These are phyloP conservation scores for Diaphora mendica DNA, from an alignment of 2,888 invertebrate species.

Conservation along the genomic window DNA sequence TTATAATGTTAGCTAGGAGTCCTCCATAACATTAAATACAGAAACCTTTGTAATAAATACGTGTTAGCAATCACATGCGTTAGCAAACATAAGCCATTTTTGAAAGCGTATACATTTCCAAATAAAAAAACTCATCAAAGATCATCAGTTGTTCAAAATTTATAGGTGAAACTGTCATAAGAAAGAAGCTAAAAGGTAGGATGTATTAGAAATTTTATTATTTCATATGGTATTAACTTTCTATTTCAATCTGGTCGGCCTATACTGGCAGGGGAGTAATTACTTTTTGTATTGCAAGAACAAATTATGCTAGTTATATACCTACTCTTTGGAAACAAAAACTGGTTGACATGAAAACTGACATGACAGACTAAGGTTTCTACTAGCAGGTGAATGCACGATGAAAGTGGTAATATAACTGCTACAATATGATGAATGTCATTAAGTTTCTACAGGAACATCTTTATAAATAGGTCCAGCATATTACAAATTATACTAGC, in stretches of 20 bases:
- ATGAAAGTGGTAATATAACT: conserved; percentile 2
- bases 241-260: conserved; percentile 40
- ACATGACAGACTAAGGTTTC: conserved; percentile 31
- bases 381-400: conserved; percentile 1
- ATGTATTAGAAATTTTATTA: conserved; percentile 51
- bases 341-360: conserved; percentile 41
- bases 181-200: conserved; percentile 42
- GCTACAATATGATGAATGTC: background rate
- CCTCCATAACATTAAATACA: background rate
- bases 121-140: conserved; percentile 15
- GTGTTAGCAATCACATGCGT: background rate
- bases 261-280: conserved; percentile 38
- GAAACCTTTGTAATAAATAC: background rate
- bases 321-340: conserved; percentile 31
- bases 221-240: conserved; percentile 44
- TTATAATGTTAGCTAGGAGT: too few relatives aligned
- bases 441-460: background rate
- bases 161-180: conserved; percentile 42
- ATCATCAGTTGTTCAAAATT: conserved; percentile 32
- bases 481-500: too few relatives aligned
- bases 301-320: conserved; percentile 36
- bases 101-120: background rate
- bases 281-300: conserved; percentile 37
- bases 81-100: background rate
- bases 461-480: too few relatives aligned